Base-by-base conservation (phyloP, 1,140 invertebrate species). In the Kradibia gibbosae region DNA sequence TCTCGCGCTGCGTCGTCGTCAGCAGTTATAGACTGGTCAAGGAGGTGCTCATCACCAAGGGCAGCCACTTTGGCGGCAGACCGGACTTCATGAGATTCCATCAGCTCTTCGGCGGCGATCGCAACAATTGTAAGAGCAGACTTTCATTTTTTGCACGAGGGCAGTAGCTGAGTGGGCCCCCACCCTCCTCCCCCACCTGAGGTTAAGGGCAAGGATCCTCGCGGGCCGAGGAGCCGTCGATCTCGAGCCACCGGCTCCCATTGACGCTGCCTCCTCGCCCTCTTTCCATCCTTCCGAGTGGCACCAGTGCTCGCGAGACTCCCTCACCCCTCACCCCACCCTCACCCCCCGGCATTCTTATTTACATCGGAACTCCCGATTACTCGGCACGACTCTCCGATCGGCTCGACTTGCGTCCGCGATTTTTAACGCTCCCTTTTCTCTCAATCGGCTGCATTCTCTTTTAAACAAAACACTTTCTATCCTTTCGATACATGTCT, bases 31-130 rank as follows among this genome's bases (percentile, higher is more conserved):
- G 93, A 4, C 87, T 94, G 20, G 95, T 97, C 83, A 94, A 94
- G 81, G 95, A 96, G 88, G 95, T 97, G 25, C 92, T 97, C 22
- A 94, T 97, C 86, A 93, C 94, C 80, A 96, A 96, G 88, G 95
- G 95, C 53, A 94, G 94, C 78, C 93, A 94, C 83, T 97, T 98
- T 88, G 95, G 95, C 3, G 95, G 95, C 10, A 91, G 96, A 48
- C 96, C 96, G 0, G 94, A 97, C 87, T 97, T 97, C 88, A 85
- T 95, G 45, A 91, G 96, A 53, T 96, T 94, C 88, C 93, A 95
- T 85, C 92, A 93, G 82, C 92, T 96, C 4, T 96, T 96, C 89
- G 94, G 94, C 3, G 94, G 94, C 45, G 93, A 96, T 88, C 91
- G 95, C 72, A 94, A 96, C 88, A 95, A 95, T 88, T 96, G 95